A percentile compares a stretch with the other conserved stretches of the same genome.
phyloP scores from a whole-genome alignment of 2,888 invertebrate genomes.

The Ernsta delagoae region DNA sequence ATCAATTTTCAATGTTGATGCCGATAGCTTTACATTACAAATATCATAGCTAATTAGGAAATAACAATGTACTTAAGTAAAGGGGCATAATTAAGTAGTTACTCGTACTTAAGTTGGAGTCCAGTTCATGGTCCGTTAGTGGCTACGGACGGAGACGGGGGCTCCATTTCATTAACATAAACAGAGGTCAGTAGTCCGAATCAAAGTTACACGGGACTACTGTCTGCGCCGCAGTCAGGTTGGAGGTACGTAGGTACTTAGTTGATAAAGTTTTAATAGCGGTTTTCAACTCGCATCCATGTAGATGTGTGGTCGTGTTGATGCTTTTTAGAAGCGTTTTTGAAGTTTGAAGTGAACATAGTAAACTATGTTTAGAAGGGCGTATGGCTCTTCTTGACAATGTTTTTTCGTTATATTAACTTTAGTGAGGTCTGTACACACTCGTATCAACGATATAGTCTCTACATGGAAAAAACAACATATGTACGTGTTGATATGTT shows the following conservation, averaged over 20 bases:
- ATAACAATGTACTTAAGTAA: not conserved
- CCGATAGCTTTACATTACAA: too few species aligned
- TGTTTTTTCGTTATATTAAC: not conserved
- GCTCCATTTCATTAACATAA: constrained; percentile 28
- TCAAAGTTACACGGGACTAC: not conserved
- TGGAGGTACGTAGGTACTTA: too few species aligned
- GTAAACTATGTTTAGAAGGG: not conserved
- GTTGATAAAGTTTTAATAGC: constrained; percentile 28
- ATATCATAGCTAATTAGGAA: too few species aligned
- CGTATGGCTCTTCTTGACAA: not conserved
- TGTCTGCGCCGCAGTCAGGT: not conserved
- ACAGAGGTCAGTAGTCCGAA: constrained; percentile 18
- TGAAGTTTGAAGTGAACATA: too few species aligned
- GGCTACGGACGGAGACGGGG: constrained; percentile 22
- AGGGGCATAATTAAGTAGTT: not conserved
- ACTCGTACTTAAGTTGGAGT: not conserved
- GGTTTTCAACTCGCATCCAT: constrained; percentile 20
- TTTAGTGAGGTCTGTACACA: too few species aligned
- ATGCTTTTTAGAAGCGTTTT: constrained; percentile 2
- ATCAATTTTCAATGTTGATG: too few species aligned
- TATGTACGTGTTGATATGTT: too few species aligned
- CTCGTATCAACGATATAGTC: too few species aligned
- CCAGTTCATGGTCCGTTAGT: constrained; percentile 18
- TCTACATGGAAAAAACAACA: too few species aligned
- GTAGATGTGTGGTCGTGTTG: not conserved